Percentiles rank a stretch among this genome's conserved stretches.
phyloP scores from a whole-genome alignment of 2,797 vertebrate genomes.

The Pseudomugil gertrudae region DNA sequence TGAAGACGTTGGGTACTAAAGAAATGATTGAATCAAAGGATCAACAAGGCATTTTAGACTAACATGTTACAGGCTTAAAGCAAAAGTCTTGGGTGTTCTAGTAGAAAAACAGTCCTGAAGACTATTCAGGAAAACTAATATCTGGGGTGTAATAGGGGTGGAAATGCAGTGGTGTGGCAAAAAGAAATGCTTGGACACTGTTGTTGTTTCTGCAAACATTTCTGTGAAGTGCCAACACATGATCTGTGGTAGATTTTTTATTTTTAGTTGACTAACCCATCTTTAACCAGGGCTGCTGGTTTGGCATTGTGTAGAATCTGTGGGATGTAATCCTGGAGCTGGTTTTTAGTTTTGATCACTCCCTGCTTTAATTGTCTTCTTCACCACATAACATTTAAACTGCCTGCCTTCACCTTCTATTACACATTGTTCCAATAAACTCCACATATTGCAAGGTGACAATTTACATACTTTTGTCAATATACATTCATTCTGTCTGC shows the following conservation, averaged over 20 bases:
- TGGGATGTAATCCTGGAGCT: slow-evolving; percentile 12
- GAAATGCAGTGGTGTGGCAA: too few species aligned
- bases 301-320: slow-evolving; percentile 7
- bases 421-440: slow-evolving; percentile 8
- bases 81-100: background rate
- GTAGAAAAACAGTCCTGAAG: background rate
- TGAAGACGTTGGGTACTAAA: background rate
- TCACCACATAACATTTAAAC: slow-evolving; percentile 27
- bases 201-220: background rate
- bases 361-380: slow-evolving; percentile 22
- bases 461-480: slow-evolving; percentile 10
- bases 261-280: background rate
- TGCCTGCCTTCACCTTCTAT: background rate
- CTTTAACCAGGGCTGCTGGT: background rate
- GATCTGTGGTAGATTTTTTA: background rate
- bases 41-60: background rate
- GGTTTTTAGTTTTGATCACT: slow-evolving; percentile 13
- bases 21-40: background rate
- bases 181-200: background rate
- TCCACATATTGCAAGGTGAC: slow-evolving; percentile 9
- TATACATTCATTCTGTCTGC: slow-evolving; percentile 2
- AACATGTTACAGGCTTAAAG: background rate
- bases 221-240: background rate
- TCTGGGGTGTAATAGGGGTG: too few species aligned
- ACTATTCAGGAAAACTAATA: background rate